These are phyloP conservation scores for Coptodon rendalli DNA, from an alignment of 2,113 vertebrate genomes.

Conservation along the genomic window DNA sequence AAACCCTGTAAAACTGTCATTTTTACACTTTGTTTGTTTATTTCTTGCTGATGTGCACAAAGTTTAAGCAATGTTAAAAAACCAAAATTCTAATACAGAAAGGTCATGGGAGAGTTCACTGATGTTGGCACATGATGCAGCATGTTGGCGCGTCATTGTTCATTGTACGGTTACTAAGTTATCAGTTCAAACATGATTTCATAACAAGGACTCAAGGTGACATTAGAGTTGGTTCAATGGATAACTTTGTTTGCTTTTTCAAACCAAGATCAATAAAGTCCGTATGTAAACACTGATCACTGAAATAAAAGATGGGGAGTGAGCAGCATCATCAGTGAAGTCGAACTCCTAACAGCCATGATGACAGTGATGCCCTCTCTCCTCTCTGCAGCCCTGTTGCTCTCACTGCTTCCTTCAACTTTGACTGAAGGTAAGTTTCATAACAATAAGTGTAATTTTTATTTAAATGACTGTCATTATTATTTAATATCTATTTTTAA, in stretches of 20 bases:
- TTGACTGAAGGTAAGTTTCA: neutral
- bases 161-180: neutral
- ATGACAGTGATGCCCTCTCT: neutral
- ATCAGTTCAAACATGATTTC: neutral
- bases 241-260: neutral
- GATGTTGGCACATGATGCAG: neutral
- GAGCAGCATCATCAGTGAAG: neutral
- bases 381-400: conserved; percentile 7
- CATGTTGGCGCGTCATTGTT: neutral
- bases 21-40: neutral
- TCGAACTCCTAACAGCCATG: neutral
- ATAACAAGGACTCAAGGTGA: neutral
- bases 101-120: neutral
- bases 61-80: neutral
- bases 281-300: neutral
- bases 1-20: neutral
- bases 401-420: conserved; percentile 23
- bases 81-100: neutral
- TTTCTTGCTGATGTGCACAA: neutral
- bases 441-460: neutral
- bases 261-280: neutral
- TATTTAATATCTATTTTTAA: neutral
- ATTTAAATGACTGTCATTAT: neutral
- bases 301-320: conserved; percentile 1
- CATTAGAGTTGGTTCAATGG: neutral